Percentiles rank a stretch among this genome's conserved stretches.
Conservation (phyloP, 2,888 invertebrate genomes). For the Dolomedes plantarius region DNA sequence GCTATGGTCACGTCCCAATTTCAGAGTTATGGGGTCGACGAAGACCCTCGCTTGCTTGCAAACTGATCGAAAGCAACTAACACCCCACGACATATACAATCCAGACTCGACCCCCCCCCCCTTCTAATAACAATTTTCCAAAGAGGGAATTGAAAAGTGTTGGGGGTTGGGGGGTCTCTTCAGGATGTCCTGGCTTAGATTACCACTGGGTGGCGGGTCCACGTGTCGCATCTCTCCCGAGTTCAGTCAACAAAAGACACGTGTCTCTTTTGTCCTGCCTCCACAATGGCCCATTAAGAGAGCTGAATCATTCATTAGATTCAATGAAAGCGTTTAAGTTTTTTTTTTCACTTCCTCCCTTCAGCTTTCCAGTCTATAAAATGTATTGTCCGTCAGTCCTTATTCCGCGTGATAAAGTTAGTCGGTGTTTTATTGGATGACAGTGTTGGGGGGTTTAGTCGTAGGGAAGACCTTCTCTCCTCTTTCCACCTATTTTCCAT, state of each 20-base stretch:
- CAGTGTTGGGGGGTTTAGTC: not conserved
- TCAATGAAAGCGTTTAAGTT: slow-evolving; percentile 38
- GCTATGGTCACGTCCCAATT: too few species aligned
- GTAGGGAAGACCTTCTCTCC: not conserved
- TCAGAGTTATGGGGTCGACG: too few species aligned
- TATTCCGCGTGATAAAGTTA: slow-evolving; percentile 38
- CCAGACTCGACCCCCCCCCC: not conserved
- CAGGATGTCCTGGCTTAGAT: slow-evolving; percentile 7
- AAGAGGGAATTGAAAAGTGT: slow-evolving; percentile 12
- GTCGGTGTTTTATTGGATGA: slow-evolving; percentile 26
- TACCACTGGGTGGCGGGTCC: slow-evolving; percentile 15
- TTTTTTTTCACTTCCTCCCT: not conserved
- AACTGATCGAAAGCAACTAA: not conserved
- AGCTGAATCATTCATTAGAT: slow-evolving; percentile 64
- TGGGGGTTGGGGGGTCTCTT: not conserved
- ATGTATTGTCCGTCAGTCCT: not conserved
- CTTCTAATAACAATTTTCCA: not conserved
- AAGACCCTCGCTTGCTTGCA: too few species aligned
- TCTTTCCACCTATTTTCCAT: not conserved
- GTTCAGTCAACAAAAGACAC: slow-evolving; percentile 50
- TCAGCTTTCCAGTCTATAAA: not conserved
- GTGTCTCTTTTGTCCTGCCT: slow-evolving; percentile 35
- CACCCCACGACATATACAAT: not conserved
- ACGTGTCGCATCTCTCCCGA: slow-evolving; percentile 22
- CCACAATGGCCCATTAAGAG: slow-evolving; percentile 57